These are phyloP conservation scores for Stratiomys singularior DNA, from an alignment of 2,888 invertebrate species.

Conservation along the genomic window DNA sequence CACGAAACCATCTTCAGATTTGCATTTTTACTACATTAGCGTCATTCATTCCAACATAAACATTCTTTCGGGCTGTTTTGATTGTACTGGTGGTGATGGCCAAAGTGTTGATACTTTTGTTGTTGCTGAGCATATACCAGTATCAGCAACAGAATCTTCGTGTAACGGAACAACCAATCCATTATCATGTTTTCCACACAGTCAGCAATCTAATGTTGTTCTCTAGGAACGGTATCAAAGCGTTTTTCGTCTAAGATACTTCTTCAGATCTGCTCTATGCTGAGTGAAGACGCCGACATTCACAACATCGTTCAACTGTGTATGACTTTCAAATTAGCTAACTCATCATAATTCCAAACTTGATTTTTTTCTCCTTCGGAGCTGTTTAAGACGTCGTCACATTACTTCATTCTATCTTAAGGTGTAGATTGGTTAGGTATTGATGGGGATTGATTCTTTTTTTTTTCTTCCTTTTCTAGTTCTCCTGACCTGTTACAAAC, in stretches of 20 bases:
- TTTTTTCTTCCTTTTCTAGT: background rate
- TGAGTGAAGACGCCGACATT: no score
- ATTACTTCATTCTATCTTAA: background rate
- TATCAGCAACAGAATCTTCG: background rate
- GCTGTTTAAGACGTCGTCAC: background rate
- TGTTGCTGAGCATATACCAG: background rate
- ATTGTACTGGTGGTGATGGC: background rate
- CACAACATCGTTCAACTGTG: background rate
- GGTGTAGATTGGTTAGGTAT: background rate
- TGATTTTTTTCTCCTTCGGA: background rate
- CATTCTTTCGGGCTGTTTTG: background rate
- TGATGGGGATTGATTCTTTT: background rate
- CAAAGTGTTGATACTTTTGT: background rate
- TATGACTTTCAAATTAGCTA: constrained; percentile 38
- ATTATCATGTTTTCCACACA: constrained; percentile 28
- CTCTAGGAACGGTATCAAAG: background rate
- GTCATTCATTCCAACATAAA: background rate
- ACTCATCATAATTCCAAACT: constrained; percentile 42
- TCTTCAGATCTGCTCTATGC: no score
- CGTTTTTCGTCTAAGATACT: background rate
- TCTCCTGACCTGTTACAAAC: background rate
- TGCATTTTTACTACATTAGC: background rate
- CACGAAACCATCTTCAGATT: constrained; percentile 4
- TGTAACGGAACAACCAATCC: constrained; percentile 13
- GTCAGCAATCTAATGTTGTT: constrained; percentile 12